phyloP scores from a whole-genome alignment of 1,140 invertebrate genomes.

The Bombus terrestris region DNA sequence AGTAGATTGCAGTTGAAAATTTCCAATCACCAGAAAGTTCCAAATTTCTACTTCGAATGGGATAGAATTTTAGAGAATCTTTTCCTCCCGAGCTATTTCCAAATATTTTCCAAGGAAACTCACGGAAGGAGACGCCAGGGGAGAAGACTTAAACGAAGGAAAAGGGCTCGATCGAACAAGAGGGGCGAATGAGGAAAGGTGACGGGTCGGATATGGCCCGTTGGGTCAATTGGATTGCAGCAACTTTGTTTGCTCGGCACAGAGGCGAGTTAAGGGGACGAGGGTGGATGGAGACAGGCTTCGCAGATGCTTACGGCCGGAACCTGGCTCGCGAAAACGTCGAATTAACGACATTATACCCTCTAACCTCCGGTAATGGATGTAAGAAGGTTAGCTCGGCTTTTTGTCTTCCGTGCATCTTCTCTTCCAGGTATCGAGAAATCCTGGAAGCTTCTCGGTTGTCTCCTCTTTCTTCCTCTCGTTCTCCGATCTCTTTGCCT shows the following conservation, averaged over 20 bases:
- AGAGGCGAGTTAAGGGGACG: background rate
- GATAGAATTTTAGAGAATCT: background rate
- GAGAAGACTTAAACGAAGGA: background rate
- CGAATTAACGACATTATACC: conserved; percentile 71
- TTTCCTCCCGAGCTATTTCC: background rate
- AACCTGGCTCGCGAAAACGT: conserved; percentile 65
- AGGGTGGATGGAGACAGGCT: background rate
- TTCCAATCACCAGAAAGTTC: background rate
- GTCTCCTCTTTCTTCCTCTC: conserved; percentile 7
- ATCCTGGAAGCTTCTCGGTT: background rate
- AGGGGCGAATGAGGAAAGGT: conserved; percentile 28
- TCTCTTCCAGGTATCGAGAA: conserved; percentile 17
- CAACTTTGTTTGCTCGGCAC: conserved; percentile 64
- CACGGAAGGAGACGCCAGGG: background rate
- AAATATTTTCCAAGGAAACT: background rate
- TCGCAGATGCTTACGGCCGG: conserved; percentile 14
- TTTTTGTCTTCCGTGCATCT: conserved; percentile 42
- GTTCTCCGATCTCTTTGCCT: background rate
- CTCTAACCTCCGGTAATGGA: conserved; percentile 64
- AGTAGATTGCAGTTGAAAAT: background rate
- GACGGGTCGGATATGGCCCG: conserved; percentile 59
- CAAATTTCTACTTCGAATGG: background rate
- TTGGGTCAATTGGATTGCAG: conserved; percentile 73
- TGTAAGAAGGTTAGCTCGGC: conserved; percentile 67
- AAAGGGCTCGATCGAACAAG: background rate